A percentile compares a stretch with the other conserved stretches of the same genome.
Conservation (phyloP, 2,113 vertebrate species). For the Pseudopodoces humilis region DNA sequence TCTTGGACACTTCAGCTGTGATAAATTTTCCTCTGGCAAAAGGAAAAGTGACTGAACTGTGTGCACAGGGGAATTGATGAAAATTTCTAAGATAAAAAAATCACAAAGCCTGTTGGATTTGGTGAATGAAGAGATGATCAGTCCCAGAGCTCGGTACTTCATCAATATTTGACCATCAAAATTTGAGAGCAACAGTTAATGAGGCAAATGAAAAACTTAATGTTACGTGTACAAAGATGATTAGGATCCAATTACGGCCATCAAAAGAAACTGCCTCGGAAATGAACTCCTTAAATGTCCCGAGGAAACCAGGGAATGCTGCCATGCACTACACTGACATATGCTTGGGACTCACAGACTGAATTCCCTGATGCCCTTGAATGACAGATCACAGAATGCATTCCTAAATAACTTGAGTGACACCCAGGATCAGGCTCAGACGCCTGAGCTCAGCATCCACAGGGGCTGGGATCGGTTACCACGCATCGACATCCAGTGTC, state of each 20-base stretch:
- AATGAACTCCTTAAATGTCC: conserved; percentile 3
- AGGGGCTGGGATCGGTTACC: neutral
- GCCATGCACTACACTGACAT: neutral
- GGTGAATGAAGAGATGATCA: neutral
- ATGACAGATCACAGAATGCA: neutral
- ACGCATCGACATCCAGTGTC: accelerated
- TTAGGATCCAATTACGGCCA: neutral
- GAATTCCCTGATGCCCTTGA: neutral
- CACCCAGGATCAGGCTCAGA: neutral
- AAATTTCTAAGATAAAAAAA: neutral
- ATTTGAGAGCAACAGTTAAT: conserved; percentile 23
- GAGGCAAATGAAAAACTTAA: conserved; percentile 46
- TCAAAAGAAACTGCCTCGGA: conserved; percentile 4
- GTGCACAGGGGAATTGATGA: neutral
- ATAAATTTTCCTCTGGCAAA: neutral
- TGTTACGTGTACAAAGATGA: conserved; percentile 15
- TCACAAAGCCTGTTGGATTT: neutral
- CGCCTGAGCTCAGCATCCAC: neutral
- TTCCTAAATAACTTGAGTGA: neutral
- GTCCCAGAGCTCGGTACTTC: neutral
- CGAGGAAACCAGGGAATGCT: neutral
- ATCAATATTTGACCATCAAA: neutral
- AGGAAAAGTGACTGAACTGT: neutral
- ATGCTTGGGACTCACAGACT: neutral
- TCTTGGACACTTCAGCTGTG: neutral